These are phyloP conservation scores for Platycnemis pennipes DNA, from an alignment of 2,888 invertebrate species.

Conservation along the genomic window DNA sequence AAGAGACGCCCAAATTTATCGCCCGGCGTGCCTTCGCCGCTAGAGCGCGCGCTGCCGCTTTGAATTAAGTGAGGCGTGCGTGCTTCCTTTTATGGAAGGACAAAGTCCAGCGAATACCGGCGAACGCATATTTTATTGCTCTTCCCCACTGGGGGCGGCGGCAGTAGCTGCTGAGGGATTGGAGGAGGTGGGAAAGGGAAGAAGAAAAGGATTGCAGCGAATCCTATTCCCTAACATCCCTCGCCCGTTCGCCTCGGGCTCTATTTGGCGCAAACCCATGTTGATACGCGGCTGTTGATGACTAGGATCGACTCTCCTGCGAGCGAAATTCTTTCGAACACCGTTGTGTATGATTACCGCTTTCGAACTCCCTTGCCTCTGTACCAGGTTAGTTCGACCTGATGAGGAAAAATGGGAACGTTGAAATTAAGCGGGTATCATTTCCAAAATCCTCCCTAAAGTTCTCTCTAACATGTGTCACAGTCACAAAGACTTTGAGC, in stretches of 20 bases:
- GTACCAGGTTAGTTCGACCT: too few species aligned
- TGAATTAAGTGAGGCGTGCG: conserved; percentile 54
- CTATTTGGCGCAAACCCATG: not conserved
- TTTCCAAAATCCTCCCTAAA: too few species aligned
- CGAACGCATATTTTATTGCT: conserved; percentile 57
- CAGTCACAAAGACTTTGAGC: too few species aligned
- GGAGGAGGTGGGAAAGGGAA: not conserved
- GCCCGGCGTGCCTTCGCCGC: conserved; percentile 54
- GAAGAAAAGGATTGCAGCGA: not conserved
- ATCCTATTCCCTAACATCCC: not conserved
- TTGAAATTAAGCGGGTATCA: too few species aligned
- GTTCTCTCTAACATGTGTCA: too few species aligned
- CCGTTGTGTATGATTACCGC: too few species aligned
- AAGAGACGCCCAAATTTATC: conserved; percentile 45
- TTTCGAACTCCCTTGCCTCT: too few species aligned
- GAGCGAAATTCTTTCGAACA: too few species aligned
- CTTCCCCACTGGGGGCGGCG: not conserved
- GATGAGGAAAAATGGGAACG: too few species aligned
- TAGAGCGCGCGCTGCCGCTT: conserved; percentile 47
- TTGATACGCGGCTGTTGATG: not conserved
- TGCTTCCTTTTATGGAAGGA: conserved; percentile 53
- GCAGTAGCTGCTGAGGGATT: not conserved
- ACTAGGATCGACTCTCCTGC: not conserved
- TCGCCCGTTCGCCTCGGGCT: not conserved
- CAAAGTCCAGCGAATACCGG: conserved; percentile 48